Conservation (phyloP, 2,797 vertebrate genomes). For the Pelobates cultripes region DNA sequence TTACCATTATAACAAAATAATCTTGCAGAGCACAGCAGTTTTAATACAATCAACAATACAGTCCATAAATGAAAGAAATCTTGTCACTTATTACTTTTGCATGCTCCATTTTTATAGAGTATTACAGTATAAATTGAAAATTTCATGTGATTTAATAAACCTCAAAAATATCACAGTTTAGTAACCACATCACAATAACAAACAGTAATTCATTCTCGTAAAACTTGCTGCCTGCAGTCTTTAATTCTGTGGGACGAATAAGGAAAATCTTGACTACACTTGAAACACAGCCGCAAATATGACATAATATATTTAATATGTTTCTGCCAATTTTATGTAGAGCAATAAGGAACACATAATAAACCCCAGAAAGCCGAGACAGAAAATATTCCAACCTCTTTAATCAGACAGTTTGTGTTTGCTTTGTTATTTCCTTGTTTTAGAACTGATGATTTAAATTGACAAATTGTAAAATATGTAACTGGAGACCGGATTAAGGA, state of each 20-base stretch:
- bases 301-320: constrained; percentile 45
- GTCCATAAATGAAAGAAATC: constrained; percentile 68
- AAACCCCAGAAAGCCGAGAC: background rate
- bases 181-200: constrained; percentile 68
- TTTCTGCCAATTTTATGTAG: constrained; percentile 35
- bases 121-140: constrained; percentile 73
- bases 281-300: constrained; percentile 33
- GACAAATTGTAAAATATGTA: background rate
- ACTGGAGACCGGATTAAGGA: background rate
- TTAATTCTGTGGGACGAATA: constrained; percentile 12
- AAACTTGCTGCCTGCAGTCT: constrained; percentile 49
- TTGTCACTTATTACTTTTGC: constrained; percentile 70
- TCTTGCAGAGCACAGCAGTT: constrained; percentile 65
- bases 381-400: background rate
- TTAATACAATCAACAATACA: constrained; percentile 69
- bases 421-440: constrained; percentile 25
- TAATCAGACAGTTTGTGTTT: constrained; percentile 25
- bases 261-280: constrained; percentile 40
- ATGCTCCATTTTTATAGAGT: constrained; percentile 69
- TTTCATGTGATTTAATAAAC: constrained; percentile 78
- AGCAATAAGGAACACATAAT: constrained; percentile 20
- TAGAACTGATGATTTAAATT: constrained; percentile 11
- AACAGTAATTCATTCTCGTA: constrained; percentile 62
- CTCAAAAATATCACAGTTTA: constrained; percentile 72
- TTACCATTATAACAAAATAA: constrained; percentile 70